Percentiles rank a stretch among this genome's conserved stretches.
Evolutionary conservation across 1,140 invertebrate species (phyloP).

Genomic region (Lordiphosa collinella): DNA sequence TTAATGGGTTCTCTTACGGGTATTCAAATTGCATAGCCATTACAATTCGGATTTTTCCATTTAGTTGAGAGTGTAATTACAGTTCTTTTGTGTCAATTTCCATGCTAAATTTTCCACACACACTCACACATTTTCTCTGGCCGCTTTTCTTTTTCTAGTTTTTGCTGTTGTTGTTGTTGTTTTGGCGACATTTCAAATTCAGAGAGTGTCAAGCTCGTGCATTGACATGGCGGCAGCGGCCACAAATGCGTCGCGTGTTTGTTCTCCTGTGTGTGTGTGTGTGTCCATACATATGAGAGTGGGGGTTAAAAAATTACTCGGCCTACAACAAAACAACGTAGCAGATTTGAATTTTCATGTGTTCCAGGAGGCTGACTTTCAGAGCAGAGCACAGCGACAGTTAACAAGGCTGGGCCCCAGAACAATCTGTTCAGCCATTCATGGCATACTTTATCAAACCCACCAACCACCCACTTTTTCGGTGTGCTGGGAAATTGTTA

Average conservation of each 20-base stretch:
- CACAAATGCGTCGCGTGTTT: slow-evolving; percentile 42
- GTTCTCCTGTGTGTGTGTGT: slow-evolving; percentile 23
- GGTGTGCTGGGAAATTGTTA: slow-evolving; percentile 57
- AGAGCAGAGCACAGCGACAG: neutral
- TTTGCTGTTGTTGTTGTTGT: slow-evolving; percentile 17
- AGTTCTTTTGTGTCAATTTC: slow-evolving; percentile 50
- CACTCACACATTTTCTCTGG: slow-evolving; percentile 32
- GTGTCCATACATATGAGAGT: slow-evolving; percentile 3
- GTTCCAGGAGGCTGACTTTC: slow-evolving; percentile 17
- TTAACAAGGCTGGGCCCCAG: slow-evolving; percentile 29
- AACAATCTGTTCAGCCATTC: slow-evolving; percentile 69
- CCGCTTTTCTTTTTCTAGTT: slow-evolving; percentile 34
- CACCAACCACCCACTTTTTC: neutral
- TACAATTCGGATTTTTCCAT: slow-evolving; percentile 29
- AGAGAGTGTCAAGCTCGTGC: slow-evolving; percentile 65
- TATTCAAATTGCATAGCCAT: neutral
- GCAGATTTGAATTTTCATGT: slow-evolving; percentile 53
- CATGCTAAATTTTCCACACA: slow-evolving; percentile 35
- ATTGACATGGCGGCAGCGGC: slow-evolving; percentile 59
- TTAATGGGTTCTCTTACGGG: slow-evolving; percentile 10
- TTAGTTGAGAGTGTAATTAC: slow-evolving; percentile 64
- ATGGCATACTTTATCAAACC: slow-evolving; percentile 71
- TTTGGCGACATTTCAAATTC: slow-evolving; percentile 72
- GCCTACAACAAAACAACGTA: slow-evolving; percentile 9
- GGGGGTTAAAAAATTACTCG: slow-evolving; percentile 42